Evolutionary conservation across 2,113 vertebrate species (phyloP).

Genomic region (Anolis carolinensis): DNA sequence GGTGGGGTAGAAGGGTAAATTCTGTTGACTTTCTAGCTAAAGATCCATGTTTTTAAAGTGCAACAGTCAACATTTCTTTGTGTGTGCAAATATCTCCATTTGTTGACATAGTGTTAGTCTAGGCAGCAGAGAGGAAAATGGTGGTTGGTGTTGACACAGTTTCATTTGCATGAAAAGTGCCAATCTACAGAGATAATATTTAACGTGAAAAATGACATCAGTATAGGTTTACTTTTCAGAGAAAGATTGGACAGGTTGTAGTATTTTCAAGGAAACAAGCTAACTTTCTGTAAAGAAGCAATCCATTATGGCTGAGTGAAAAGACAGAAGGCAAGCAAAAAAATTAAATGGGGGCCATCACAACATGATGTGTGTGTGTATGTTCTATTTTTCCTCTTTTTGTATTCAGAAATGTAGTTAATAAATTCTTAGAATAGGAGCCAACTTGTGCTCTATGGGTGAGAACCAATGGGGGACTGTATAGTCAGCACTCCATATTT

Average conservation of each 20-base stretch:
- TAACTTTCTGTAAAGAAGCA: slow-evolving; percentile 21
- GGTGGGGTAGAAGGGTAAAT: slow-evolving; percentile 52
- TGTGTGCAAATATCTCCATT: neutral
- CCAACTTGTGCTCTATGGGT: neutral
- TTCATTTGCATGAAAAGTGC: slow-evolving; percentile 54
- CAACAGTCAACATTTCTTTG: slow-evolving; percentile 34
- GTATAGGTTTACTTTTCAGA: slow-evolving; percentile 27
- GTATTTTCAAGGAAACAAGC: slow-evolving; percentile 47
- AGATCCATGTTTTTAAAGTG: slow-evolving; percentile 55
- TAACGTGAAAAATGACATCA: slow-evolving; percentile 44
- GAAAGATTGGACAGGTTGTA: neutral
- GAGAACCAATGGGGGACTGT: neutral
- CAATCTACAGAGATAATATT: slow-evolving; percentile 49
- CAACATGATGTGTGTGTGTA: neutral
- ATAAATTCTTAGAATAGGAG: neutral
- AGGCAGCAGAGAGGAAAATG: slow-evolving; percentile 34
- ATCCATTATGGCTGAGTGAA: neutral
- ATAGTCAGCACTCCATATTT: neutral
- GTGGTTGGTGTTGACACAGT: slow-evolving; percentile 67
- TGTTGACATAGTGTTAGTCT: slow-evolving; percentile 38
- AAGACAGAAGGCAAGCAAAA: neutral
- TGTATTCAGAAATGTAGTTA: neutral
- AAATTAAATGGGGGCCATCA: slow-evolving; percentile 29
- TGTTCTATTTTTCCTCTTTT: neutral
- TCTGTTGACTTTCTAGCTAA: slow-evolving; percentile 64